Evolutionary conservation across 2,888 invertebrate genomes (phyloP).

Genomic region (Cyrtodaria siliqua): DNA sequence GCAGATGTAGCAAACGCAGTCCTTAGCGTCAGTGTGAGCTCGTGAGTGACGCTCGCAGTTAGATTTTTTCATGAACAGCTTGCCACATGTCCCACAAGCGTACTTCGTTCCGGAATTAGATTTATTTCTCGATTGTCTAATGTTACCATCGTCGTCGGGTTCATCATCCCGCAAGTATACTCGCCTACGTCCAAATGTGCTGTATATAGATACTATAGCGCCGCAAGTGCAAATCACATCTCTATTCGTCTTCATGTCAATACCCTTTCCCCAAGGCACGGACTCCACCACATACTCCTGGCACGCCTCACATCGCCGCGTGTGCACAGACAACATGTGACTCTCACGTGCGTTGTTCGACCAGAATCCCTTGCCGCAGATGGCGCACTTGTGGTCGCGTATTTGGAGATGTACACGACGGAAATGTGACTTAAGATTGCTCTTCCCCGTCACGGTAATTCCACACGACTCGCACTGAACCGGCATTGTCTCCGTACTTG

Average conservation of each 20-base stretch:
- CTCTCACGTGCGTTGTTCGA: constrained; percentile 53
- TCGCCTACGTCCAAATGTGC: constrained; percentile 47
- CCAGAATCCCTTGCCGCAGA: constrained; percentile 57
- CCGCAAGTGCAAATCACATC: constrained; percentile 64
- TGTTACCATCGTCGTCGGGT: constrained; percentile 41
- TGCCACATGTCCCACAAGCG: constrained; percentile 64
- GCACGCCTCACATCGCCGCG: constrained; percentile 56
- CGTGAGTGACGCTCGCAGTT: constrained; percentile 62
- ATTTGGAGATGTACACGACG: constrained; percentile 47
- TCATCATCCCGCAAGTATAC: constrained; percentile 47
- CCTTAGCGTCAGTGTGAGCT: constrained; percentile 50
- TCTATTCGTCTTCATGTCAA: constrained; percentile 50
- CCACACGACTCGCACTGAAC: constrained; percentile 59
- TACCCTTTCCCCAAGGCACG: constrained; percentile 57
- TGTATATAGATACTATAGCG: constrained; percentile 55
- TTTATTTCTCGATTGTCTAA: constrained; percentile 25
- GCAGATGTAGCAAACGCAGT: constrained; percentile 46
- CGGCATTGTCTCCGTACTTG: constrained; percentile 46
- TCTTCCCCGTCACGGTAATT: constrained; percentile 41
- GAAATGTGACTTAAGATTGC: constrained; percentile 57
- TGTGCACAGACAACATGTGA: constrained; percentile 60
- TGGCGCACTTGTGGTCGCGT: constrained; percentile 46
- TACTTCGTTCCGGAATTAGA: constrained; percentile 56
- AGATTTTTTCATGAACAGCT: constrained; percentile 57
- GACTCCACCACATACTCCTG: constrained; percentile 62